A percentile compares a stretch with the other conserved stretches of the same genome.
Evolutionary conservation across 2,797 vertebrate genomes (phyloP).

Genomic region (Scolopax rusticola): DNA sequence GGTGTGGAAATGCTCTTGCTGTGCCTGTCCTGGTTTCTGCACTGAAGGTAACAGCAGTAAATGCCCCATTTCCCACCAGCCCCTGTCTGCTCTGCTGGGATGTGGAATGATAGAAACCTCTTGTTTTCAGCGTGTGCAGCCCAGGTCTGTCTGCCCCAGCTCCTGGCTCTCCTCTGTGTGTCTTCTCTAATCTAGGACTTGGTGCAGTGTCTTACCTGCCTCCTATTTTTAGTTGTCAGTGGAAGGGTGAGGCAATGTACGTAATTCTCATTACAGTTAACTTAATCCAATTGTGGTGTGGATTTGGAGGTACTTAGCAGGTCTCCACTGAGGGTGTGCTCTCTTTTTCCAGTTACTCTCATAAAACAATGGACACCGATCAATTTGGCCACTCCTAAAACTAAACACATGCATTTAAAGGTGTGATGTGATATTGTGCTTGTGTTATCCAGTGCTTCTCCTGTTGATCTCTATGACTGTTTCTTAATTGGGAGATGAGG

Average conservation of each 20-base stretch:
- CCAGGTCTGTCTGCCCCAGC: neutral
- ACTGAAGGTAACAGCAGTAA: neutral
- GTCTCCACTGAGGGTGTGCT: neutral
- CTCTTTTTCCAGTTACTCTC: neutral
- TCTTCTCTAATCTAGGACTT: neutral
- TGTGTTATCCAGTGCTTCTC: neutral
- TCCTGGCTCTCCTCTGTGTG: neutral
- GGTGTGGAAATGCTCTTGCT: neutral
- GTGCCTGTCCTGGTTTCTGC: neutral
- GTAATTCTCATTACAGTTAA: slow-evolving; percentile 42
- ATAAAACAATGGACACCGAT: neutral
- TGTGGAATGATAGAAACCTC: neutral
- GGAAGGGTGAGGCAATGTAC: slow-evolving; percentile 32
- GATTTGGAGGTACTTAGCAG: slow-evolving; percentile 50
- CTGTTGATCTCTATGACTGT: neutral
- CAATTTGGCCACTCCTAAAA: neutral
- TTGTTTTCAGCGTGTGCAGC: neutral
- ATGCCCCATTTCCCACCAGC: neutral
- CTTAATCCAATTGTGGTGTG: slow-evolving; percentile 71
- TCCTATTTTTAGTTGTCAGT: slow-evolving; percentile 46
- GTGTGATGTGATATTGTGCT: neutral
- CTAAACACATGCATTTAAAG: neutral
- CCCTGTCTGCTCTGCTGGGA: neutral
- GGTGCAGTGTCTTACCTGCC: neutral
- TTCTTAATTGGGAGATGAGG: neutral